These are phyloP conservation scores for Acrocephalus kingi DNA, from an alignment of 2,113 vertebrate genomes.

Conservation along the genomic window DNA sequence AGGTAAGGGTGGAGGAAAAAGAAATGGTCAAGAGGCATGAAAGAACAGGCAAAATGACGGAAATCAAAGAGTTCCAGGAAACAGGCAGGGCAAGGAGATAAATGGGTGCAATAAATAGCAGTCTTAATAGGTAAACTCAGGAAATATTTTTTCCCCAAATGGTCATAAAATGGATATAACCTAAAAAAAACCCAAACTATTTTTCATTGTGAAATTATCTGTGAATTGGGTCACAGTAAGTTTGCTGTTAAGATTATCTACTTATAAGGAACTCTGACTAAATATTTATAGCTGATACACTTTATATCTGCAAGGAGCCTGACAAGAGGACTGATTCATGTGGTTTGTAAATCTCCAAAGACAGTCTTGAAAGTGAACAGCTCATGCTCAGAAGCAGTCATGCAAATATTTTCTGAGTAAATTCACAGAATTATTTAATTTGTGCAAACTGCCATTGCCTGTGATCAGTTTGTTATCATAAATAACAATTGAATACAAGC, in stretches of 20 bases:
- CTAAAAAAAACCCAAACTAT: not conserved
- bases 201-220: not conserved
- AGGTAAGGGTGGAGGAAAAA: not conserved
- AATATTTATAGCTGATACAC: not conserved
- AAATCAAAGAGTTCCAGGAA: not conserved
- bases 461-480: not conserved
- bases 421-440: not conserved
- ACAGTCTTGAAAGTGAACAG: not conserved
- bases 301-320: not conserved
- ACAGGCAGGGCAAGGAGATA: not conserved
- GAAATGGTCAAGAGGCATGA: not conserved
- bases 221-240: not conserved
- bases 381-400: not conserved
- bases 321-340: not conserved
- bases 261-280: not conserved
- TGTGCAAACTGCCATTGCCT: not conserved
- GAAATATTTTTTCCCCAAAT: not conserved
- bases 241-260: not conserved
- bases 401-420: not conserved
- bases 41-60: not conserved
- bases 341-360: not conserved
- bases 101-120: not conserved
- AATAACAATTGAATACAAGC: not conserved
- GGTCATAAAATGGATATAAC: not conserved
- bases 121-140: not conserved